Percentiles rank a stretch among this genome's conserved stretches.
These are phyloP conservation scores for Eustalomyia histrio DNA, from an alignment of 2,888 invertebrate species.

Conservation along the genomic window DNA sequence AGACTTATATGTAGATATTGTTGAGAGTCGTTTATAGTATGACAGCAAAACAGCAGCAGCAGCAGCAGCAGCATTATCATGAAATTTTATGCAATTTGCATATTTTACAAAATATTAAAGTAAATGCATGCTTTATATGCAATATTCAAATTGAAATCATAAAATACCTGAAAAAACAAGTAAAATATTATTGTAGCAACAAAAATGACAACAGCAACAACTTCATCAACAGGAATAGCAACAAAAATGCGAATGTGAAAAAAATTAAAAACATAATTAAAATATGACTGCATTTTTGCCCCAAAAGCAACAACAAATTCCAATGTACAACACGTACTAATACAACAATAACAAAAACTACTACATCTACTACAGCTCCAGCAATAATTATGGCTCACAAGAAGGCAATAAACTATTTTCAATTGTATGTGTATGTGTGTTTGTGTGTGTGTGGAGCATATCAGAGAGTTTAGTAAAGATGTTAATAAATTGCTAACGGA, in stretches of 20 bases:
- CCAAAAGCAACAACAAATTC: slow-evolving; percentile 32
- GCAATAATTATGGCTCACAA: slow-evolving; percentile 43
- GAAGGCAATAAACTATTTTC: slow-evolving; percentile 40
- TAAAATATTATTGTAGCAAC: slow-evolving; percentile 12
- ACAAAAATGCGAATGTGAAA: not conserved
- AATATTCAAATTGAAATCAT: slow-evolving; percentile 53
- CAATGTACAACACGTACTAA: slow-evolving; percentile 39
- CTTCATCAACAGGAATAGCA: not conserved
- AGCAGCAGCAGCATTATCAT: not conserved
- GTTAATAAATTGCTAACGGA: slow-evolving; percentile 36
- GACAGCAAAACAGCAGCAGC: no score
- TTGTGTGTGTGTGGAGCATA: no score
- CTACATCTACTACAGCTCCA: not conserved
- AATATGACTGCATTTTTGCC: slow-evolving; percentile 10
- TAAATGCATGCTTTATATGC: slow-evolving; percentile 41
- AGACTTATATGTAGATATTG: no score
- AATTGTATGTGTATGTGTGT: not conserved
- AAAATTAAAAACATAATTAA: slow-evolving; percentile 46
- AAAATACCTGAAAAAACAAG: slow-evolving; percentile 34
- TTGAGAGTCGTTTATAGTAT: no score
- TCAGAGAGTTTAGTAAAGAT: slow-evolving; percentile 1
- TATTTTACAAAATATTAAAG: slow-evolving; percentile 44
- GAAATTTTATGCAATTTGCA: slow-evolving; percentile 46
- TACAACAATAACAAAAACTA: not conserved
- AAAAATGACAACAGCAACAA: not conserved